Conservation (phyloP, 2,888 invertebrate genomes). For the Drosophila prostipennis region DNA sequence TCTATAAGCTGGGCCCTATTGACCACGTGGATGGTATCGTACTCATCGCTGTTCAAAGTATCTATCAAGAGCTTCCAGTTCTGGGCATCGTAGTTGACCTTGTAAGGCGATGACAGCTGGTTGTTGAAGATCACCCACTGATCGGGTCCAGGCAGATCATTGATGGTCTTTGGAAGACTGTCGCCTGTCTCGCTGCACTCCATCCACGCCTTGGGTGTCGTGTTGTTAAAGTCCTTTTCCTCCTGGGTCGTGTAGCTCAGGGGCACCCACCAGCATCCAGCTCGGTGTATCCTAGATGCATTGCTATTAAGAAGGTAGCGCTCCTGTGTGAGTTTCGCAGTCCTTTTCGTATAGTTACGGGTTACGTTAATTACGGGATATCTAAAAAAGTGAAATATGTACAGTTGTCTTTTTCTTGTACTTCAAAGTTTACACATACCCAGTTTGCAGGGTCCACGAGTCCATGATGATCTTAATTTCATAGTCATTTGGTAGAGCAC, state of each 20-base stretch:
- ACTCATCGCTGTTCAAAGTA: constrained; percentile 86
- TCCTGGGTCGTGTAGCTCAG: constrained; percentile 86
- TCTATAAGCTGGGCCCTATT: constrained; percentile 84
- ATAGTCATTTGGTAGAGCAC: constrained; percentile 85
- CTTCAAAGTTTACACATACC: constrained; percentile 86
- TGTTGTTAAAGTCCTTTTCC: constrained; percentile 85
- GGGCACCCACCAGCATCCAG: constrained; percentile 87
- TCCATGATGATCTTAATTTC: constrained; percentile 91
- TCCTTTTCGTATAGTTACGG: constrained; percentile 86
- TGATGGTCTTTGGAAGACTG: constrained; percentile 66
- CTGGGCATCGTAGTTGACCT: constrained; percentile 90
- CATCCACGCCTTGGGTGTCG: constrained; percentile 86
- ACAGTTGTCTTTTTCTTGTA: too few relatives aligned
- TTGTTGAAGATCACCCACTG: constrained; percentile 91
- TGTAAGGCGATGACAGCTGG: constrained; percentile 89
- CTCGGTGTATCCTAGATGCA: constrained; percentile 52
- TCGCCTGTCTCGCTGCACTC: constrained; percentile 80
- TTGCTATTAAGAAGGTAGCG: constrained; percentile 82
- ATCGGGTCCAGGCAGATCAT: constrained; percentile 83
- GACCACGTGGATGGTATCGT: constrained; percentile 86
- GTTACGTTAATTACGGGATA: constrained; percentile 90
- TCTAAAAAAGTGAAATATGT: constrained; percentile 4
- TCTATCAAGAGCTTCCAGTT: constrained; percentile 89
- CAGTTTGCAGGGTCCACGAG: constrained; percentile 92
- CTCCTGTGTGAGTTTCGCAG: constrained; percentile 86